These are phyloP conservation scores for Chloroclysta siterata DNA, from an alignment of 2,888 invertebrate species.

Conservation along the genomic window DNA sequence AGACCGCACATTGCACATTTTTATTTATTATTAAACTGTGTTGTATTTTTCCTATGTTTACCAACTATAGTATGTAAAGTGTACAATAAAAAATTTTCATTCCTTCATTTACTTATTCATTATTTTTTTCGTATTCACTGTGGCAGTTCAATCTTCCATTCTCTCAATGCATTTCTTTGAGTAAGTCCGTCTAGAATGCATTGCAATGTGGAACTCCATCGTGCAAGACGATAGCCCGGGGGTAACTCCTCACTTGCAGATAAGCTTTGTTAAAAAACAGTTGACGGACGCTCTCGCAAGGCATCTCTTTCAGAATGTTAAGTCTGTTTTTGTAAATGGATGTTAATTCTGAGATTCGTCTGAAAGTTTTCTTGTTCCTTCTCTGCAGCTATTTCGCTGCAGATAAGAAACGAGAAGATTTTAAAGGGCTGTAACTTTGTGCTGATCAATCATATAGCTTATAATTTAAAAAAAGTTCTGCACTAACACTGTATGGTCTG, in stretches of 20 bases:
- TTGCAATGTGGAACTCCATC: constrained; percentile 24
- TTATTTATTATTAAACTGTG: no score
- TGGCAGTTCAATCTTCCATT: constrained; percentile 6
- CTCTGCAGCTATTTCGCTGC: not conserved
- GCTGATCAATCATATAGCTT: not conserved
- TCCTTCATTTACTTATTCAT: no score
- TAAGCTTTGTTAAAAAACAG: constrained; percentile 42
- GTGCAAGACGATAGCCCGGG: constrained; percentile 35
- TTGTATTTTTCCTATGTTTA: no score
- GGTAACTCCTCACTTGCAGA: constrained; percentile 35
- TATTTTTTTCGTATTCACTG: no score
- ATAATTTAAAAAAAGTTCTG: no score
- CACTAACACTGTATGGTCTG: no score
- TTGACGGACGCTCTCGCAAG: constrained; percentile 34
- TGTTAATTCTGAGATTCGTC: constrained; percentile 18
- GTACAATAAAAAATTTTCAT: no score
- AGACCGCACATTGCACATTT: no score
- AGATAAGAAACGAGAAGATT: not conserved
- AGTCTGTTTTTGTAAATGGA: constrained; percentile 25
- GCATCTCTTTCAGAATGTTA: constrained; percentile 38
- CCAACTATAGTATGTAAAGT: no score
- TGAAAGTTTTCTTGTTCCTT: constrained; percentile 3
- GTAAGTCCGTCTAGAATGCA: constrained; percentile 19
- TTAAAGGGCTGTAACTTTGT: not conserved
- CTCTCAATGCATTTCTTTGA: constrained; percentile 21